Conservation (phyloP, 2,888 invertebrate genomes). For the Diachrysia chrysitis region DNA sequence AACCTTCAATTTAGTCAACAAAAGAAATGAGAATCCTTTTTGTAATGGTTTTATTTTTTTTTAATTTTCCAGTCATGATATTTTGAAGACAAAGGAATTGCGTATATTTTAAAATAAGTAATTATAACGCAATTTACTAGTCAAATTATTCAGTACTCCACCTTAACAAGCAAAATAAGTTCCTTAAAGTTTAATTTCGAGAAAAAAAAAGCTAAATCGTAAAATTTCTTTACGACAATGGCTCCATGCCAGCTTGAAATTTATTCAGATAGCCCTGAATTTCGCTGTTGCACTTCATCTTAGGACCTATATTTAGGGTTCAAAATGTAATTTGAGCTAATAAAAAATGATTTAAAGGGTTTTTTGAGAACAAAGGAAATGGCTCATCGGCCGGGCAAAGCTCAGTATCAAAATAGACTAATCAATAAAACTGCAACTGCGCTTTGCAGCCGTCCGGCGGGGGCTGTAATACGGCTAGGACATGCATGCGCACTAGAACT, state of each 20-base stretch:
- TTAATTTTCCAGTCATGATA: no score
- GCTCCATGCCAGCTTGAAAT: not conserved
- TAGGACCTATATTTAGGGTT: not conserved
- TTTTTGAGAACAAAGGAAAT: slow-evolving; percentile 23
- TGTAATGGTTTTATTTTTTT: no score
- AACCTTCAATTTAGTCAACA: no score
- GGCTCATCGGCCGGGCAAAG: not conserved
- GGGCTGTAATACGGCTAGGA: slow-evolving; percentile 8
- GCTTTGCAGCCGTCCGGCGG: slow-evolving; percentile 18
- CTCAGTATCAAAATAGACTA: slow-evolving; percentile 15
- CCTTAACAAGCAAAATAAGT: not conserved
- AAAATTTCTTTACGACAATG: not conserved
- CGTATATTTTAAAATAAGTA: no score
- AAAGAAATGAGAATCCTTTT: no score
- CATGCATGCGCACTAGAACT: slow-evolving; percentile 31
- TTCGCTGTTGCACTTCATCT: not conserved
- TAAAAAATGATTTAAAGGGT: not conserved
- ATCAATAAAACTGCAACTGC: slow-evolving; percentile 40
- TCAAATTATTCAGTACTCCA: no score
- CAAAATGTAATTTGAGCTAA: not conserved
- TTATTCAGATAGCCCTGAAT: not conserved
- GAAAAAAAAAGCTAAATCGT: not conserved
- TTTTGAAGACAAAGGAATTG: not conserved
- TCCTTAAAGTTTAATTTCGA: not conserved
- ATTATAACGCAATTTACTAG: no score